These are phyloP conservation scores for Nothoprocta pentlandii DNA, from an alignment of 2,113 vertebrate species.

Conservation along the genomic window DNA sequence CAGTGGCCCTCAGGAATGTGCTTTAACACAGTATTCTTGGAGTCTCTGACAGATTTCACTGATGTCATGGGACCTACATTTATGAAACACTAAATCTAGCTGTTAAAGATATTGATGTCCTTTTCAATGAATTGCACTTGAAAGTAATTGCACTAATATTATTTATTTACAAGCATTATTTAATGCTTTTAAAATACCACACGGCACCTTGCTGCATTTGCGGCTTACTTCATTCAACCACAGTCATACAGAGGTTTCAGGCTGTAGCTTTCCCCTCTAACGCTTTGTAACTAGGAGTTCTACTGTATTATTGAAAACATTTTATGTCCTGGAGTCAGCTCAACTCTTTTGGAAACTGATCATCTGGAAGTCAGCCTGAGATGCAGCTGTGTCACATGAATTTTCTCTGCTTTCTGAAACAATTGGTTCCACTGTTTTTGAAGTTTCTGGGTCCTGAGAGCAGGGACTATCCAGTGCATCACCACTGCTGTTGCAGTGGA, in stretches of 20 bases:
- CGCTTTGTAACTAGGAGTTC: neutral
- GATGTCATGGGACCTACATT: neutral
- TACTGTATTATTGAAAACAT: neutral
- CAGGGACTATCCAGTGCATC: constrained; percentile 81
- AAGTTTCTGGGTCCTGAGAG: constrained; percentile 80
- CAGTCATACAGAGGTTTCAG: neutral
- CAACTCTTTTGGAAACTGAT: constrained; percentile 63
- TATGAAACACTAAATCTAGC: neutral
- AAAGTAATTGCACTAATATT: constrained; percentile 23
- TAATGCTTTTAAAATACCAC: neutral
- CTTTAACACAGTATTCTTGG: neutral
- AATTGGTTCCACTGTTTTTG: constrained; percentile 80
- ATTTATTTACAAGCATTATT: neutral
- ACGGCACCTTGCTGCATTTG: neutral
- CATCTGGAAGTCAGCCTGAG: constrained; percentile 64
- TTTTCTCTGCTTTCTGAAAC: constrained; percentile 76
- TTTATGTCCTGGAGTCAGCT: neutral
- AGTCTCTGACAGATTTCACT: neutral
- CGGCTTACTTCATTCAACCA: neutral
- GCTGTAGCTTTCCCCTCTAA: neutral
- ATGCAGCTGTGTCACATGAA: constrained; percentile 76
- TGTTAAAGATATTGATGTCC: neutral
- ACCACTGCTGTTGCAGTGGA: constrained; percentile 82
- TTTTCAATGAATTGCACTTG: constrained; percentile 52
- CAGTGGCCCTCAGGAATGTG: neutral